Base-by-base conservation (phyloP, 2,113 vertebrate genomes). In the Psammodynastes pulverulentus region DNA sequence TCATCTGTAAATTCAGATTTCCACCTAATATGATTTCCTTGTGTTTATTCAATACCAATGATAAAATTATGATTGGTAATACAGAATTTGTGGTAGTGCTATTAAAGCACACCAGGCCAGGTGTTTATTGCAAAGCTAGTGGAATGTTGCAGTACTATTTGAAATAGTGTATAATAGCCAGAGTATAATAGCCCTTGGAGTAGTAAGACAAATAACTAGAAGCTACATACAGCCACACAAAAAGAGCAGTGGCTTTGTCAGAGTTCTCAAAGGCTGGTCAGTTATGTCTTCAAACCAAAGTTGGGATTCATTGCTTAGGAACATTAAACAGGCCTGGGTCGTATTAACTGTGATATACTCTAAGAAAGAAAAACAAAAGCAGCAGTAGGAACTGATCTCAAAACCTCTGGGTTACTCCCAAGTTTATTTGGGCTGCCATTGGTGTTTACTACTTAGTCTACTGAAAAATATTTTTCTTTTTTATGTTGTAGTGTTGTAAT, bases 41-140 rank as follows among this genome's bases (percentile, higher is more conserved):
- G 67, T 94, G 90, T 93, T 95, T 95, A 62, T 94, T 92, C 90
- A 89, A 91, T 90, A 95, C 46, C 91, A 94, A 95, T 96, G 94
- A 94, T 96, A 86, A 93, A 94, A 90, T 89, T 94, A 79, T 92
- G 96, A 94, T 94, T 95, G 91, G 87, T 86, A 91, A 92, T 84
- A 95, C 91, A 96, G 94, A 95, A 94, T 5, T 85, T 95, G 93
- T 93, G 92, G 46, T 92, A 94, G 91, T 53, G 79, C 96, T 96
- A 95, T 95, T 94, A 93, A 51, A 95, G 90, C 92, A 93, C 51
- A 39, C 48, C 49, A 39, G 45, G 88, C 24, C 85, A 92, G 88
- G 87, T 92, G 90, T 92, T 93, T 90, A 67, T 88, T 94, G 91
- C 88, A 96, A 49, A 92, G 54, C 86, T 86, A 94, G 93, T 43